Evolutionary conservation across 2,888 invertebrate genomes (phyloP), one percentile per base, ranked within the genome.

Genomic region (Scaptomyza reducta): DNA sequence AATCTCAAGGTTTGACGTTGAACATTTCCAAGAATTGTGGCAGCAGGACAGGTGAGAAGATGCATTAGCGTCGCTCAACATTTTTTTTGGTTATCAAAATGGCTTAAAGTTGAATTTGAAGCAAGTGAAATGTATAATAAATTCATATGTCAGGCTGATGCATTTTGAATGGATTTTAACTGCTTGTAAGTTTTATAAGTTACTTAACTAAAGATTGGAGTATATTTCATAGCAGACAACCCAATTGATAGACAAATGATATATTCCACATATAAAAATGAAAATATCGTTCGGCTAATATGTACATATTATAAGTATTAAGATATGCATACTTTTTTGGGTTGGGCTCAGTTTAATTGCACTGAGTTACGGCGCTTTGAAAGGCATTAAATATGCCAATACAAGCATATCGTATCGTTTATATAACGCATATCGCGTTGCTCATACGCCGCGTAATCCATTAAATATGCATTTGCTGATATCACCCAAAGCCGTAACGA

Each of bases 391-490:
- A 61, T 58, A 45, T 44, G 53, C 49, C 38, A 33, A 31, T 31
- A 51, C 54, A 57, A 47, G 44, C 71, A 59, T 70, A 47, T 53
- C 71, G 67, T 46, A 56, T 55, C 70, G 14, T 70, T 41, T 54
- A 40, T 16, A 42, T 46, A 46, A 56, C 40, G 66, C 50, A 60
- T 62, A 55, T 64, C 83, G 50, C 58, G 77, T 67, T 77, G 78
- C 81, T 84, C 87, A 81, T 77, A 72, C 75, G 79, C 71, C 61
- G 69, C 70, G 69, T 82, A 72, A 74, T 77, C 85, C 89, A 88
- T 83, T 83, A 83, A 83, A 83, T 83, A 88, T 83, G 87, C 83
- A 87, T 83, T 83, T 84, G 67, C 81, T 87, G 84, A 83, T 83
- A 84, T 84, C 84, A 78, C 79, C 79, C 61, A 79, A 83, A 84